A percentile compares a stretch with the other conserved stretches of the same genome.
phyloP scores from a whole-genome alignment of 2,888 invertebrate species.

The Heliconius hortense region DNA sequence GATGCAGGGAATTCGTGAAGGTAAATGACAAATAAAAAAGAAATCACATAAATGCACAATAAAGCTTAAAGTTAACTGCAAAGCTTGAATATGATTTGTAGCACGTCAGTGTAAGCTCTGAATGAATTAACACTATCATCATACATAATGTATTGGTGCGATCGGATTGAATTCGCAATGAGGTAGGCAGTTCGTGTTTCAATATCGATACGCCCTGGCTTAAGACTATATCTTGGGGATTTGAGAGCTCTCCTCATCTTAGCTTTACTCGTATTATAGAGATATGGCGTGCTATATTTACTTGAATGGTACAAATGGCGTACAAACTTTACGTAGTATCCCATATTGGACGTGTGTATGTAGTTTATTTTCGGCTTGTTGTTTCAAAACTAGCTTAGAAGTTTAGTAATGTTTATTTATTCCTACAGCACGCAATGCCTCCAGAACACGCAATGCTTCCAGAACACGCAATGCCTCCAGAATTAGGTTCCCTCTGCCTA shows the following conservation, averaged over 20 bases:
- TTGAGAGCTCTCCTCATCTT: slow-evolving; percentile 8
- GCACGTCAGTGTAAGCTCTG: slow-evolving; percentile 17
- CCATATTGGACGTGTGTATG: neutral
- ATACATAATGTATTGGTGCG: slow-evolving; percentile 31
- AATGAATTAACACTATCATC: slow-evolving; percentile 29
- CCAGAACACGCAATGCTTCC: no score
- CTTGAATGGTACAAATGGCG: no score
- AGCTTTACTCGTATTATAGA: slow-evolving; percentile 13
- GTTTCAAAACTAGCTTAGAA: neutral
- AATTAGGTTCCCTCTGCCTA: no score
- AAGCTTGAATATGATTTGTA: neutral
- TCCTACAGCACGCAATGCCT: no score
- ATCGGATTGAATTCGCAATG: slow-evolving; percentile 28
- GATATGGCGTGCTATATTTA: neutral
- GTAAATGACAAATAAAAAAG: neutral
- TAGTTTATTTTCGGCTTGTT: neutral
- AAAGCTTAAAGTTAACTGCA: neutral
- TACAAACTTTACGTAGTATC: neutral
- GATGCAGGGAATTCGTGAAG: neutral
- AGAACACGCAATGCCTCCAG: no score
- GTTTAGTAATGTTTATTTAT: no score
- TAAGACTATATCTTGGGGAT: slow-evolving; percentile 20
- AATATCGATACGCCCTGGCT: slow-evolving; percentile 22
- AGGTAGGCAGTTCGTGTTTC: slow-evolving; percentile 28
- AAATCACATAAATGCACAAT: neutral